Evolutionary conservation across 2,888 invertebrate genomes (phyloP), one percentile per base, ranked within the genome.

Genomic region (Caenorhabditis afra): DNA sequence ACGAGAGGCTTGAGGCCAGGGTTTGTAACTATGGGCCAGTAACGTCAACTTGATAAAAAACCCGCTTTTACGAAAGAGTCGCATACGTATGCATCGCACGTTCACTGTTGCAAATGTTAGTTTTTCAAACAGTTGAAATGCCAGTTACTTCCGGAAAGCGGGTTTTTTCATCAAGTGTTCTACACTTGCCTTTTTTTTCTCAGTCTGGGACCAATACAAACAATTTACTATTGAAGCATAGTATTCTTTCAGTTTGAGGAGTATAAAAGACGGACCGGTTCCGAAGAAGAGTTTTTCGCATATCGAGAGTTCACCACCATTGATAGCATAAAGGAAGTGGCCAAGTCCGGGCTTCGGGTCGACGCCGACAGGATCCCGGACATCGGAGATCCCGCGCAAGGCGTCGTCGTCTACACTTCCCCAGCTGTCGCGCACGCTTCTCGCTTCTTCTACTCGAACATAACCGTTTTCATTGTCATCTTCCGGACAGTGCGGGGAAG

Each of bases 401-500:
- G 79, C n/a, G 73, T 73, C 0, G 22, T 64, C n/a, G n/a, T 79
- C 1, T 79, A 67, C 37, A 50, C 16, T 12, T 41, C 53, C 11
- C 79, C 79, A 12, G 62, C 67, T 16, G 35, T 41, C 3, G 41
- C 61, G 1, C 29, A 50, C 10, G 35, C 58, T 0, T 49, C 39
- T 12, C 16, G 55, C 16, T 45, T 52, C 8, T 20, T 62, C 20
- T 73, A 62, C 22, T 37, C 57, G 10, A 64, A 73, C 45, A 29
- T 61, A 1, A 45, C 52, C 3, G 41, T 67, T 3, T 20, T 3
- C 3, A 47, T 79, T 1, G 58, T 79, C 35, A 57, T 73, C 35
- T 79, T 79, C 35, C 73, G 73, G 22, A 52, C 58, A 12, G 57
- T 62, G 0, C 49, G 20, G 12, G 78, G 71, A 20, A 71, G 62